These are phyloP conservation scores for Nowickia ferox DNA, from an alignment of 2,888 invertebrate species.

Conservation along the genomic window DNA sequence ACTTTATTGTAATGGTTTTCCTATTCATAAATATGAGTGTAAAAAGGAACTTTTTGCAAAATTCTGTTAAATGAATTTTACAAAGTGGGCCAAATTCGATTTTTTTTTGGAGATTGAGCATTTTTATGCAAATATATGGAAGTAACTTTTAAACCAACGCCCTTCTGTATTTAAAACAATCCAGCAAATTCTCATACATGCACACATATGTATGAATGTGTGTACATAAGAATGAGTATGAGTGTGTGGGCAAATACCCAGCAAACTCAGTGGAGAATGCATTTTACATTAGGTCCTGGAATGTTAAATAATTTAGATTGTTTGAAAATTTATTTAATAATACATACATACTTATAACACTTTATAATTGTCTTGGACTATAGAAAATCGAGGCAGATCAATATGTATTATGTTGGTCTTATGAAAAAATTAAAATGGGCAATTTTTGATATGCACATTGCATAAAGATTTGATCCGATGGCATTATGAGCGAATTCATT, in stretches of 20 bases:
- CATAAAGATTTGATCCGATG: no score
- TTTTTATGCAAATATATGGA: no score
- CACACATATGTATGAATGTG: neutral
- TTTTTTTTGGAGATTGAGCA: neutral
- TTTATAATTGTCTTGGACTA: no score
- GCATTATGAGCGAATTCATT: no score
- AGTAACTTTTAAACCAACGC: slow-evolving; percentile 61
- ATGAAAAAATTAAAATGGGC: no score
- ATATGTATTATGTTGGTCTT: no score
- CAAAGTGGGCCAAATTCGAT: neutral
- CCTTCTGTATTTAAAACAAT: slow-evolving; percentile 47
- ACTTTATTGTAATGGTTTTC: neutral
- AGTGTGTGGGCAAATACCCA: neutral
- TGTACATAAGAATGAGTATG: neutral
- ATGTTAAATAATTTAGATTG: no score
- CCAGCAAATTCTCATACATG: neutral
- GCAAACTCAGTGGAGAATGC: neutral
- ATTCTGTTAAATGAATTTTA: neutral
- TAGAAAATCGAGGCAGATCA: no score
- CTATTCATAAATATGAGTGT: neutral
- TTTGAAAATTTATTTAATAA: no score
- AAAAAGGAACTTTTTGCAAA: neutral
- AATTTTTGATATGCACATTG: no score
- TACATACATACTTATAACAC: no score
- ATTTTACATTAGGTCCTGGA: neutral